Evolutionary conservation across 2,797 vertebrate species (phyloP), one percentile per base, ranked within the genome.

Genomic region (Apogon hyalosoma): DNA sequence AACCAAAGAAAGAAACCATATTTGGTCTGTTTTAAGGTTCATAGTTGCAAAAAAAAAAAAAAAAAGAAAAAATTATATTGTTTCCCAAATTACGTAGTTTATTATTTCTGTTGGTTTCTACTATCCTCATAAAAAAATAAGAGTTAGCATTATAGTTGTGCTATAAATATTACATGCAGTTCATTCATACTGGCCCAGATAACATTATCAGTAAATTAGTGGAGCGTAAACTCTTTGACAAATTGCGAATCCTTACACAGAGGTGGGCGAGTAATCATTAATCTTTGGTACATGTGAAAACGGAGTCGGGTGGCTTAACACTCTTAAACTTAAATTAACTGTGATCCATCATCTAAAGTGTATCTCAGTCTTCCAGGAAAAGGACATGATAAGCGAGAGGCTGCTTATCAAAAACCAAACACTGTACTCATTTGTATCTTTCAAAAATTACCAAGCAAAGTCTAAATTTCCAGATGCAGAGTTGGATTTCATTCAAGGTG

Each of bases 371-470:
- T 86, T 85, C 70, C 82, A 84, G 84, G 78, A 81, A 89, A 75
- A 62, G 59, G 79, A 84, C 65, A 69, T 10, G 88, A 92, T 91
- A 90, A 92, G 70, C 67, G 62, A 56, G 60, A 75, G 59, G 12
- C 75, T 71, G 79, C 82, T 90, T 93, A 92, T 93, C 90, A 82
- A 72, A 91, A 93, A 68, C 50, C 60, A 92, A 90, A 91, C 87
- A 91, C 67, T 43, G 73, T 53, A 63, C 68, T 83, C 61, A 64
- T 87, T 76, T 81, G 77, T 88, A 77, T 76, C 71, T 36, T 81
- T 82, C 65, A 76, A 47, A 85, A 75, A 71, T 36, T 33, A 43
- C 49, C 16, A 51, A 50, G 68, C 16, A 21, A 54, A 80, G 19
- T 48, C 28, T 13, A 33, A 59, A 73, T 51, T 57, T 79, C 56